Evolutionary conservation across 1,140 invertebrate species (phyloP), one percentile per base, ranked within the genome.

Genomic region (Dendroctonus ponderosae): DNA sequence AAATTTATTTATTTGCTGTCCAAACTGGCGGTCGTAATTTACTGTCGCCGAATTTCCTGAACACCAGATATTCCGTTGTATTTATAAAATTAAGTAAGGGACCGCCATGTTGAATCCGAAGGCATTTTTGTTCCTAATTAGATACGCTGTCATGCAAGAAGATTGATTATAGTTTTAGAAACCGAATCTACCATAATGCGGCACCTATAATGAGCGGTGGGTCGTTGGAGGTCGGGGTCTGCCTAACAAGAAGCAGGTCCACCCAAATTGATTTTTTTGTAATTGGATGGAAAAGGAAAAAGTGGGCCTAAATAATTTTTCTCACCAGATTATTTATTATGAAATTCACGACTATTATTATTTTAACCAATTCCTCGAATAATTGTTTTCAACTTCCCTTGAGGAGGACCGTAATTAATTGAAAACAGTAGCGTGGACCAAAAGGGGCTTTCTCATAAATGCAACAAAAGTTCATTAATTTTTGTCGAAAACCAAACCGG

Each of bases 51-150:
- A 26, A 26, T 26, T 26, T 26, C 26, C 26, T 26, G 26, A 26
- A 26, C 11, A 51, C 11, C 6, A 41, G 11, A 56, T 39, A 56
- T 56, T 56, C 53, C 38, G 8, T 8, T 8, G 11, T 11, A 40
- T 41, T 26, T 40, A 41, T 56, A 41, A 56, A 56, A 56, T 41
- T 56, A 56, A 56, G 53, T 7, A 41, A 52, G 53, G 39, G 39
- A n/a, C 53, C 53, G 62, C 62, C 62, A 65, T 65, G 62, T 65
- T 65, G 42, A 49, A 65, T 49, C 43, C 49, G 38, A 49, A 65
- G 62, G 62, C 52, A 65, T 65, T 57, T 65, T 65, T 65, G 62
- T 65, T 65, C 56, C 62, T 65, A 65, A 65, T 65, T 65, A 65
- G 62, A 65, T 49, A 57, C 62, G 62, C 62, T 65, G 62, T 65